Evolutionary conservation across 2,113 vertebrate species (phyloP), one percentile per base, ranked within the genome.

Genomic region (Psephotus haematonotus): DNA sequence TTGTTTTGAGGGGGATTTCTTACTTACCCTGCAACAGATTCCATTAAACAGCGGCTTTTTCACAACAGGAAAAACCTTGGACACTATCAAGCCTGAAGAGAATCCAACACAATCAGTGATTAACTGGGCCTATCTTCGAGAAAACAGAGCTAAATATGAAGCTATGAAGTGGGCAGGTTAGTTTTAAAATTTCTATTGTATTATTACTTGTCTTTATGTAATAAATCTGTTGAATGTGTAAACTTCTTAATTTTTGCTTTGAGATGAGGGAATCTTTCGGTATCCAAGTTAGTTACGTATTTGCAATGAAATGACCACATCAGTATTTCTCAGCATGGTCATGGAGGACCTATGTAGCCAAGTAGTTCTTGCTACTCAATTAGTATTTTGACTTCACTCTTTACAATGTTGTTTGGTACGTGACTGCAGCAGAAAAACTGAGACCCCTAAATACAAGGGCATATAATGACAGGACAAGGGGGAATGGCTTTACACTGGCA

Each of bases 81-180:
- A 88, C 5, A 0, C 16, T 35, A 10, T 43, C 46, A 80, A 90
- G 23, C 88, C 90, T 90, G 90, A 83, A 67, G 47, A n/a, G 86
- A 72, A 12, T 14, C 57, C 84, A 9, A 33, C 63, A 1, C 93
- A 79, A 43, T 49, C 90, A 1, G 44, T 95, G 41, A 99, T 99
- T 83, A 98, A 99, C 83, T 99, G 99, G 99, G 96, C 96, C 17
- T 84, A 95, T 50, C 90, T 99, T 87, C 97, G 99, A 92, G 98
- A 99, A 96, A 99, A 99, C 95, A 98, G 91, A 86, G 95, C 97
- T 7, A 99, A 98, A 97, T 99, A 99, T 80, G 98, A 98, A 77
- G 97, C 98, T 83, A 98, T 99, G 92, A 99, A 99, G 83, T 99
- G 99, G 99, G 98, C 98, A 97, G 99, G 99, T 99, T 91, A 97